Evolutionary conservation across 2,797 vertebrate genomes (phyloP).

Genomic region (Peromyscus eremicus): DNA sequence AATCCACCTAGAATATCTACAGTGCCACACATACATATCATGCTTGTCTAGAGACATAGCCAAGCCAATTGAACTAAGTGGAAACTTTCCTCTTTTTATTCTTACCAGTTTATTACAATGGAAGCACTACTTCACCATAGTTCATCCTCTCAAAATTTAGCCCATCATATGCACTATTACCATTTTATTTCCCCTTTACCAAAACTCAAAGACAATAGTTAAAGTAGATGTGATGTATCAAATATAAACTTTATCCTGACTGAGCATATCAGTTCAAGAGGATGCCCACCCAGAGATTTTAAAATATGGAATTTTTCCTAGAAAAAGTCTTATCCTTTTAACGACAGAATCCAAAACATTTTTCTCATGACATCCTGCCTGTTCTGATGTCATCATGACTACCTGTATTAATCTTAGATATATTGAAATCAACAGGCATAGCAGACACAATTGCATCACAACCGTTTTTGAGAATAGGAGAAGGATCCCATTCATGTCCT

Average conservation of each 20-base stretch:
- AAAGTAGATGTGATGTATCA: background rate
- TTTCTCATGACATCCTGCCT: background rate
- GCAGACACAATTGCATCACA: background rate
- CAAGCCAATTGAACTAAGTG: background rate
- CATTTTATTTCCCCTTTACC: background rate
- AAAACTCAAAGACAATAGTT: background rate
- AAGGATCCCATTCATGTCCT: background rate
- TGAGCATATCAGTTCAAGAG: accelerated
- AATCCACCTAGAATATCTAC: background rate
- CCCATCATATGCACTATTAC: background rate
- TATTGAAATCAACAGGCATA: background rate
- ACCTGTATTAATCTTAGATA: background rate
- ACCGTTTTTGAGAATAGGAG: background rate
- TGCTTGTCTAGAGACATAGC: background rate
- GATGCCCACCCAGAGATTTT: background rate
- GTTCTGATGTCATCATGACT: background rate
- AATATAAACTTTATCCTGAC: background rate
- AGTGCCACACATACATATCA: accelerated
- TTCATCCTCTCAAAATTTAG: background rate
- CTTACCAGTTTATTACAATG: background rate
- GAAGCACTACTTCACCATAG: background rate
- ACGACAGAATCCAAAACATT: background rate
- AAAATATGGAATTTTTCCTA: background rate
- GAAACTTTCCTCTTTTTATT: background rate
- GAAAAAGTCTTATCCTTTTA: background rate